Conservation (phyloP, 2,113 vertebrate species). For the Tor tambroides region DNA sequence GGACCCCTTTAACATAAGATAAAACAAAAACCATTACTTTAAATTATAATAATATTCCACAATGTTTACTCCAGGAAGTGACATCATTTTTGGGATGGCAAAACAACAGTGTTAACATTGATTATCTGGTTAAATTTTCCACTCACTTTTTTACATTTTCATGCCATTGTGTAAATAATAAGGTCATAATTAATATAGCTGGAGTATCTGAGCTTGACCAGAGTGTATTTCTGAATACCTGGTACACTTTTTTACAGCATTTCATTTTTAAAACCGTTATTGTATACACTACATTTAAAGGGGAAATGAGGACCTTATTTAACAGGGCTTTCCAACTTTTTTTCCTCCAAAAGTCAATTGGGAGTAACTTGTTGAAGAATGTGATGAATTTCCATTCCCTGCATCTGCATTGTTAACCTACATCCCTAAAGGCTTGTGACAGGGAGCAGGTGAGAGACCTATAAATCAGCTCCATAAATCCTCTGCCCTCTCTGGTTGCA, state of each 20-base stretch:
- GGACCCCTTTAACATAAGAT: no score
- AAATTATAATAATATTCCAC: no score
- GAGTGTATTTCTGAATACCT: neutral
- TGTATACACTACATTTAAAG: neutral
- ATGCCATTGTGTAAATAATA: no score
- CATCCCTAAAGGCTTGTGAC: constrained; percentile 34
- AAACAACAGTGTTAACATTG: no score
- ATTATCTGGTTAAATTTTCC: no score
- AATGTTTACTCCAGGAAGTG: no score
- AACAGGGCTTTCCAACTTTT: neutral
- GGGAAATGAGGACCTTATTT: neutral
- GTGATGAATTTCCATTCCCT: constrained; percentile 40
- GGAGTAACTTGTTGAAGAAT: constrained; percentile 41
- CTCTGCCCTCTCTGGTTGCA: neutral
- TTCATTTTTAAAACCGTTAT: no score
- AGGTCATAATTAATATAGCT: no score
- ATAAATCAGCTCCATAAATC: constrained; percentile 39
- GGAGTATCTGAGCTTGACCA: neutral
- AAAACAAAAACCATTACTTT: neutral
- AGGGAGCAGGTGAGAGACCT: constrained; percentile 26
- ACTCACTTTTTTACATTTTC: no score
- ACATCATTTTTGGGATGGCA: no score
- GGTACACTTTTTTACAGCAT: neutral
- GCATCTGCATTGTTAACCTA: constrained; percentile 26
- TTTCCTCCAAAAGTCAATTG: neutral